These are phyloP conservation scores for Synaphobranchus kaupii DNA, from an alignment of 2,797 vertebrate species.

Conservation along the genomic window DNA sequence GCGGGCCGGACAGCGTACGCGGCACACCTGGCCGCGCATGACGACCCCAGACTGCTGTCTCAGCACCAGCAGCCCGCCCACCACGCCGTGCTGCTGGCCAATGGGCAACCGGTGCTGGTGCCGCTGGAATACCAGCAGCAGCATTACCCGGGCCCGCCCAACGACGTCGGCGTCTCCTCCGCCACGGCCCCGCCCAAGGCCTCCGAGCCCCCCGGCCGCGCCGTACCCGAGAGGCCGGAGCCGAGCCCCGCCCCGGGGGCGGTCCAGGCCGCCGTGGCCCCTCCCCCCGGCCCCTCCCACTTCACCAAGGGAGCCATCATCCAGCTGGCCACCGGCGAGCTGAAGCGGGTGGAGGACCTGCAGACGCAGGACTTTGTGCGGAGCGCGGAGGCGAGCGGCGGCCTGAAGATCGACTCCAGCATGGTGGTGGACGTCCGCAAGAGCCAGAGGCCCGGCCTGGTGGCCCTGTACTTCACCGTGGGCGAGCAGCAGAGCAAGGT, in stretches of 20 bases:
- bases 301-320: slow-evolving; percentile 99
- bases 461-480: slow-evolving; percentile 91
- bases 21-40: slow-evolving; percentile 53
- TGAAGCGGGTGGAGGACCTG: slow-evolving; percentile 97
- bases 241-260: slow-evolving; percentile 42
- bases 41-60: slow-evolving; percentile 58
- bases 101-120: slow-evolving; percentile 81
- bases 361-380: slow-evolving; percentile 98
- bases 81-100: slow-evolving; percentile 83
- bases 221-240: slow-evolving; percentile 68
- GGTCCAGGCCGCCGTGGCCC: slow-evolving; percentile 56
- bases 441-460: slow-evolving; percentile 89
- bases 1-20: slow-evolving; percentile 50
- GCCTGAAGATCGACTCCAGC: slow-evolving; percentile 97
- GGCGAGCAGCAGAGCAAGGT: slow-evolving; percentile 97
- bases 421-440: slow-evolving; percentile 92
- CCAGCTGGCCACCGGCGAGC: slow-evolving; percentile 93
- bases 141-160: slow-evolving; percentile 63
- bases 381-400: slow-evolving; percentile 91
- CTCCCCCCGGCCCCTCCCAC: slow-evolving; percentile 84
- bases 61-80: slow-evolving; percentile 64
- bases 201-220: slow-evolving; percentile 72
- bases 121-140: slow-evolving; percentile 51
- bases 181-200: slow-evolving; percentile 69
- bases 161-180: slow-evolving; percentile 54